phyloP scores from a whole-genome alignment of 2,113 vertebrate species.

The Cepphus grylle region DNA sequence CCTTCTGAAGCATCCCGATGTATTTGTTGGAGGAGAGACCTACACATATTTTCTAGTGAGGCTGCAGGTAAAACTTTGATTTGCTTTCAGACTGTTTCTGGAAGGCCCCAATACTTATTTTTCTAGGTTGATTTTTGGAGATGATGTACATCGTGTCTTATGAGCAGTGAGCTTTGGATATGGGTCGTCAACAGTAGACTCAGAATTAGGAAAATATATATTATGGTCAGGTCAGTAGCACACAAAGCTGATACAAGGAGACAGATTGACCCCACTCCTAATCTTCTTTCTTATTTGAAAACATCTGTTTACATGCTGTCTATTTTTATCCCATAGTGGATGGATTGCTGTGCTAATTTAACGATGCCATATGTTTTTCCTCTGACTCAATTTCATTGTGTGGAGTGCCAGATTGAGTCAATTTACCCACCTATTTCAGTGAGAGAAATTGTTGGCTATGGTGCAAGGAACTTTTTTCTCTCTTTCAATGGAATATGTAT shows the following conservation, averaged over 20 bases:
- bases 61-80: background rate
- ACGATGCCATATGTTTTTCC: background rate
- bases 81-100: background rate
- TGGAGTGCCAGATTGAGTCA: background rate
- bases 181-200: rapidly evolving
- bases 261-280: background rate
- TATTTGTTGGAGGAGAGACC: background rate
- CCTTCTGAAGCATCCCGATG: background rate
- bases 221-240: background rate
- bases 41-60: rapidly evolving
- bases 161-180: background rate
- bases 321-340: background rate
- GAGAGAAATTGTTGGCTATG: background rate
- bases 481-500: background rate
- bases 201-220: background rate
- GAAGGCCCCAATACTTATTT: background rate
- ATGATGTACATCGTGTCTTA: rapidly evolving
- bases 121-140: background rate
- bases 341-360: background rate
- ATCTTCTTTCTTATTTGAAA: background rate
- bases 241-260: background rate
- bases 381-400: background rate
- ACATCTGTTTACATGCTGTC: background rate
- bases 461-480: background rate
- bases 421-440: background rate